Evolutionary conservation across 1,140 invertebrate genomes (phyloP).

Genomic region (Zaprionus africanus): DNA sequence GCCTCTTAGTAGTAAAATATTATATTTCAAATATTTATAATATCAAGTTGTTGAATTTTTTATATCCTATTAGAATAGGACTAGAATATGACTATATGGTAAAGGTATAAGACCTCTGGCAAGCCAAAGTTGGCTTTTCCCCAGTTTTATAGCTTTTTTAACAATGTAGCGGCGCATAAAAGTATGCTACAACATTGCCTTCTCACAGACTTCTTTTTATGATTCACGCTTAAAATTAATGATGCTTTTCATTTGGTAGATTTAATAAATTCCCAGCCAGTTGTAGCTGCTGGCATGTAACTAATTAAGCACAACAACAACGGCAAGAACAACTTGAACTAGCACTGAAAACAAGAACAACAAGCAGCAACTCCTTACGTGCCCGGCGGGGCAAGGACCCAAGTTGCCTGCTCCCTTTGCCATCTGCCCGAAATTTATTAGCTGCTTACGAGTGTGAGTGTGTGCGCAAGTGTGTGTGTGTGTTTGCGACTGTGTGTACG

Average conservation of each 20-base stretch:
- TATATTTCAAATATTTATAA: too few species aligned
- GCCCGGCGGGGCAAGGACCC: slow-evolving; percentile 16
- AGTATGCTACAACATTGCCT: background rate
- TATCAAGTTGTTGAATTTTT: too few species aligned
- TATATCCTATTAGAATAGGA: too few species aligned
- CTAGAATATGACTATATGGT: too few species aligned
- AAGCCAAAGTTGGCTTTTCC: too few species aligned
- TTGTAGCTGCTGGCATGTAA: slow-evolving; percentile 33
- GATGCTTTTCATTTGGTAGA: slow-evolving; percentile 42
- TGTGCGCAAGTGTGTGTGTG: background rate
- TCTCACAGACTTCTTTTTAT: background rate
- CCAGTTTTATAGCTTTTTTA: too few species aligned
- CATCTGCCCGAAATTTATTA: slow-evolving; percentile 64
- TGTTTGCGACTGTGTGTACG: slow-evolving; percentile 10
- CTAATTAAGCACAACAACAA: slow-evolving; percentile 58
- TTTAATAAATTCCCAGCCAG: slow-evolving; percentile 41
- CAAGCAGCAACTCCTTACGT: slow-evolving; percentile 28
- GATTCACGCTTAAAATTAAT: slow-evolving; percentile 43
- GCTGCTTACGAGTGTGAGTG: slow-evolving; percentile 48
- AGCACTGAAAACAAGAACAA: slow-evolving; percentile 24
- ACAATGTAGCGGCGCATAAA: background rate
- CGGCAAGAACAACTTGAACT: slow-evolving; percentile 18
- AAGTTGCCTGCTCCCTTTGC: slow-evolving; percentile 21
- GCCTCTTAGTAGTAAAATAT: too few species aligned
- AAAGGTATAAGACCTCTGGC: too few species aligned